Percentiles rank a stretch among this genome's conserved stretches.
Evolutionary conservation across 2,797 vertebrate species (phyloP).

Genomic region (Halcyon leucocephala): DNA sequence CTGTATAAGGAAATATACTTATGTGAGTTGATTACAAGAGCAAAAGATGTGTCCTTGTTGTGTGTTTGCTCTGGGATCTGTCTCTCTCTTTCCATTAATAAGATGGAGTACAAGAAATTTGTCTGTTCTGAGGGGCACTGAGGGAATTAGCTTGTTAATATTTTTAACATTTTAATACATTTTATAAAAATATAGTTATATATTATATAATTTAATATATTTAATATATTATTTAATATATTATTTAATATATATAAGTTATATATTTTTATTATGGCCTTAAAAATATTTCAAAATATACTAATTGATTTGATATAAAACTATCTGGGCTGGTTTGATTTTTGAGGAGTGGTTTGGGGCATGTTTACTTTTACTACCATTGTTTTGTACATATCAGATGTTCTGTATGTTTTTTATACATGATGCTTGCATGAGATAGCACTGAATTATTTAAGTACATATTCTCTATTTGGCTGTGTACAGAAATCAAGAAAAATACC

Average conservation of each 20-base stretch:
- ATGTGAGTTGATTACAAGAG: not conserved
- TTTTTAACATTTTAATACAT: not conserved
- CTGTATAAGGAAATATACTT: not conserved
- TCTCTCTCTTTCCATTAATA: not conserved
- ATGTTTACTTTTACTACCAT: not conserved
- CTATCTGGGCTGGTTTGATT: not conserved
- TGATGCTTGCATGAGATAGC: not conserved
- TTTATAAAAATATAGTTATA: not conserved
- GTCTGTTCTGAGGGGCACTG: not conserved
- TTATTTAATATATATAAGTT: not conserved
- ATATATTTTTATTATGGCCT: not conserved
- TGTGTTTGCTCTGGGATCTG: not conserved
- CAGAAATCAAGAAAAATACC: not conserved
- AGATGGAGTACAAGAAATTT: not conserved
- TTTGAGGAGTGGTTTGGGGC: not conserved
- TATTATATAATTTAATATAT: too few species aligned
- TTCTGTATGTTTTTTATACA: not conserved
- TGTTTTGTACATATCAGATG: not conserved
- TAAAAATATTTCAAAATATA: not conserved
- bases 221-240: too few species aligned
- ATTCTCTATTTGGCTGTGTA: not conserved
- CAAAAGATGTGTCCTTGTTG: not conserved
- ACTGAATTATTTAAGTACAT: not conserved
- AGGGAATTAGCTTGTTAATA: not conserved
- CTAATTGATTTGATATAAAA: not conserved